Evolutionary conservation across 1,140 invertebrate genomes (phyloP).

Genomic region (Drosophila hydei): DNA sequence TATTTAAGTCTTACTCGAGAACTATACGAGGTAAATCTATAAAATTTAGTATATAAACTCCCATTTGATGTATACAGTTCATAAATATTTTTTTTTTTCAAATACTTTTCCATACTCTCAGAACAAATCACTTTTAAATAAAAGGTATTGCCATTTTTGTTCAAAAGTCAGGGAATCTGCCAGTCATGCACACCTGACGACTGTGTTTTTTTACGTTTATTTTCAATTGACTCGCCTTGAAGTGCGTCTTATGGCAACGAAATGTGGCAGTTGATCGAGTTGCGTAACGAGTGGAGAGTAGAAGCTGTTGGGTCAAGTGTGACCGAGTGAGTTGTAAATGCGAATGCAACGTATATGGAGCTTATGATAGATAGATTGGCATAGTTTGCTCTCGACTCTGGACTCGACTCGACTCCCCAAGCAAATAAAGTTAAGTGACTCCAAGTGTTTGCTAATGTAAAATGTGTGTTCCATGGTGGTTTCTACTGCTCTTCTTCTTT

Average conservation of each 20-base stretch:
- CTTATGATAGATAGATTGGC: conserved; percentile 57
- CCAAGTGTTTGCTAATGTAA: conserved; percentile 66
- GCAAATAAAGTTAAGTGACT: conserved; percentile 76
- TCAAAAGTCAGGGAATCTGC: background rate
- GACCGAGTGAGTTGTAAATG: conserved; percentile 77
- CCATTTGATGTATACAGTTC: no score
- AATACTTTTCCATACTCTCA: no score
- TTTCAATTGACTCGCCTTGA: conserved; percentile 33
- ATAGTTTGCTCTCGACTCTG: conserved; percentile 40
- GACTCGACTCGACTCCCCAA: conserved; percentile 57
- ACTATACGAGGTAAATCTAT: no score
- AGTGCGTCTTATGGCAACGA: conserved; percentile 31
- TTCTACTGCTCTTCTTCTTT: no score
- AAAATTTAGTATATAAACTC: no score
- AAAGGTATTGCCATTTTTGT: no score
- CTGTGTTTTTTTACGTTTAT: background rate
- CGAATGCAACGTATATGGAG: conserved; percentile 45
- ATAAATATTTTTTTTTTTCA: background rate
- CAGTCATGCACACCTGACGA: background rate
- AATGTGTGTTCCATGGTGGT: conserved; percentile 34
- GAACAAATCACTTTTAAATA: no score
- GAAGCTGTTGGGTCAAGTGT: conserved; percentile 56
- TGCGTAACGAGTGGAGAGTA: conserved; percentile 41
- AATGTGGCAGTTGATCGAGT: conserved; percentile 48
- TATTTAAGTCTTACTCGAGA: no score